Conservation (phyloP, 2,888 invertebrate species). For the Hesperia comma region DNA sequence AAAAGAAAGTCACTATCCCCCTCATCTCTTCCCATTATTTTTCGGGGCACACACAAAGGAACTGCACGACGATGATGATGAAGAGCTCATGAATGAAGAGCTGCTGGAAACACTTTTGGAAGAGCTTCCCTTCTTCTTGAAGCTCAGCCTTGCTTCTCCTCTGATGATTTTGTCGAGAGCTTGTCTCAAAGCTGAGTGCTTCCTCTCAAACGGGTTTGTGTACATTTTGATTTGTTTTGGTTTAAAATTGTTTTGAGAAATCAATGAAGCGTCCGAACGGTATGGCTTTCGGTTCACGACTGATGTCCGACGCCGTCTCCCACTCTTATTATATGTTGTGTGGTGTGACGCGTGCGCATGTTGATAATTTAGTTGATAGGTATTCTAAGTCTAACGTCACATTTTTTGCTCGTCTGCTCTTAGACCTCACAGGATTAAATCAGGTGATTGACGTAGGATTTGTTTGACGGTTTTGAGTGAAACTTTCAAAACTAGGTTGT, state of each 20-base stretch:
- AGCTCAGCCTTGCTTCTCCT: slow-evolving; percentile 74
- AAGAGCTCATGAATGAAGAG: slow-evolving; percentile 65
- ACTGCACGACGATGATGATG: slow-evolving; percentile 37
- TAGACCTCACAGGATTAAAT: slow-evolving; percentile 26
- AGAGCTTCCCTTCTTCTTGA: slow-evolving; percentile 64
- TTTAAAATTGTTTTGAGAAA: slow-evolving; percentile 14
- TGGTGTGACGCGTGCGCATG: slow-evolving; percentile 56
- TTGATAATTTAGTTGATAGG: slow-evolving; percentile 52
- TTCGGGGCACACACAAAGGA: slow-evolving; percentile 52
- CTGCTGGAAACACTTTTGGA: slow-evolving; percentile 57
- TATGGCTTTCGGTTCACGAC: slow-evolving; percentile 50
- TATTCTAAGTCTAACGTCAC: slow-evolving; percentile 42
- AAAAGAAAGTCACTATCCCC: slow-evolving; percentile 52
- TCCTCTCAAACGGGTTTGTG: slow-evolving; percentile 88
- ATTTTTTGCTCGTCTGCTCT: slow-evolving; percentile 41
- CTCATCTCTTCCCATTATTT: slow-evolving; percentile 68
- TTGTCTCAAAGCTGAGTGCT: slow-evolving; percentile 87
- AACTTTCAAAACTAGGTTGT: not conserved
- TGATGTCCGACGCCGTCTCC: slow-evolving; percentile 47
- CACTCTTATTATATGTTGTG: slow-evolving; percentile 58
- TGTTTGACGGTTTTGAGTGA: not conserved
- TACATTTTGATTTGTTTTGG: slow-evolving; percentile 76
- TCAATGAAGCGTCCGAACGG: slow-evolving; percentile 52
- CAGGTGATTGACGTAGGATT: slow-evolving; percentile 9
- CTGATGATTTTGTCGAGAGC: slow-evolving; percentile 85